These are phyloP conservation scores for Metallyticus violacea DNA, from an alignment of 2,888 invertebrate species.

Conservation along the genomic window DNA sequence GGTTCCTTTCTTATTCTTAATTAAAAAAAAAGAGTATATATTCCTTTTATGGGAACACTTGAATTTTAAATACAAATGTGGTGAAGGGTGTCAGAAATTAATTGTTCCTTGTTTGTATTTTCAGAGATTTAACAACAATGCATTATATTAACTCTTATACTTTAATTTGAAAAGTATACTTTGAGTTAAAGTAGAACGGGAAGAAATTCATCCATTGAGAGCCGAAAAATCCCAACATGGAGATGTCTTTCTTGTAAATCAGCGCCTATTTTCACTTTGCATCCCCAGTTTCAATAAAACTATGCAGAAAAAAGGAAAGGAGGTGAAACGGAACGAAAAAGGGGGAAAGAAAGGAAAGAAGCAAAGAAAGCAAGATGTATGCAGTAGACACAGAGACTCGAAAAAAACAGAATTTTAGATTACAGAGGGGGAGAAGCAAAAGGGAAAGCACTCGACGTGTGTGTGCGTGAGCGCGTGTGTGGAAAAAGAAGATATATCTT, in stretches of 20 bases:
- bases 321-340: background rate
- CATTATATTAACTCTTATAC: too few relatives aligned
- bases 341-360: background rate
- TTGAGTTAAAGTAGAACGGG: background rate
- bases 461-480: background rate
- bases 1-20: too few relatives aligned
- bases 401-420: background rate
- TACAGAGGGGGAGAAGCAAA: background rate
- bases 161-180: too few relatives aligned
- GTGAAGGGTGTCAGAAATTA: too few relatives aligned
- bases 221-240: background rate
- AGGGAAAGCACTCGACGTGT: too few relatives aligned
- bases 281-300: constrained; percentile 8
- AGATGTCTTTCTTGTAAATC: constrained; percentile 13
- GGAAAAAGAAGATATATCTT: background rate
- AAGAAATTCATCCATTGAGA: background rate
- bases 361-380: background rate
- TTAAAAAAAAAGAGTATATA: too few relatives aligned
- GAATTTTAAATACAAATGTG: too few relatives aligned
- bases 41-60: too few relatives aligned
- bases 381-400: background rate
- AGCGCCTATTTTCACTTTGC: background rate
- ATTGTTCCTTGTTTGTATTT: too few relatives aligned
- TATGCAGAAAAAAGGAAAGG: background rate
- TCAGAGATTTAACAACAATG: too few relatives aligned